These are phyloP conservation scores for Drosophila ercepeae DNA, from an alignment of 1,140 invertebrate species.

Conservation along the genomic window DNA sequence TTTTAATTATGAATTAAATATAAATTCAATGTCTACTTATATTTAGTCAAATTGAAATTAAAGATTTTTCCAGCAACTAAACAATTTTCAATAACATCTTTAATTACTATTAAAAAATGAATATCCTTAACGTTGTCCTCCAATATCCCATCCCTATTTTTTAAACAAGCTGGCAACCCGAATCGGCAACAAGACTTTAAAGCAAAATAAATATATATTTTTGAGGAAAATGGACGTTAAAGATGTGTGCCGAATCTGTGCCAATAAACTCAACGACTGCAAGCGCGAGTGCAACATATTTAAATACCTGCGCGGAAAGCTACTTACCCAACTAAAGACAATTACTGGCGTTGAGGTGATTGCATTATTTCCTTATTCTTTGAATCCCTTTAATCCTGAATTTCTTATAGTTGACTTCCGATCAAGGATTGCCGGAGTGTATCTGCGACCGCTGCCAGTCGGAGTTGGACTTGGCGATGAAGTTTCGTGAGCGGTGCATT, in stretches of 20 bases:
- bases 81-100: too few relatives aligned
- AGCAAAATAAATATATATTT: not conserved
- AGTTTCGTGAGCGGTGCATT: constrained; percentile 68
- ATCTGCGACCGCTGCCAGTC: constrained; percentile 59
- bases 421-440: constrained; percentile 39
- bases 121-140: not conserved
- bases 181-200: not conserved
- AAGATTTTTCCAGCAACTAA: too few relatives aligned
- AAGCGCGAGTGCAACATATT: constrained; percentile 50
- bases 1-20: too few relatives aligned
- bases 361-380: not conserved
- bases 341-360: constrained; percentile 63
- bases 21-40: too few relatives aligned
- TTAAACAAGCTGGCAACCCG: not conserved
- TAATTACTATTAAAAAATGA: too few relatives aligned
- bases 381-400: not conserved
- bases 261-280: constrained; percentile 57
- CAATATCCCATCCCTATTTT: not conserved
- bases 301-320: constrained; percentile 50
- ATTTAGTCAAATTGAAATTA: too few relatives aligned
- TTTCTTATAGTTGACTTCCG: constrained; percentile 20
- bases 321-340: constrained; percentile 37
- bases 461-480: constrained; percentile 60
- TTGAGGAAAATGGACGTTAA: constrained; percentile 45
- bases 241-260: constrained; percentile 58